A percentile compares a stretch with the other conserved stretches of the same genome.
Evolutionary conservation across 1,140 invertebrate genomes (phyloP).

Genomic region (Lithobius niger): DNA sequence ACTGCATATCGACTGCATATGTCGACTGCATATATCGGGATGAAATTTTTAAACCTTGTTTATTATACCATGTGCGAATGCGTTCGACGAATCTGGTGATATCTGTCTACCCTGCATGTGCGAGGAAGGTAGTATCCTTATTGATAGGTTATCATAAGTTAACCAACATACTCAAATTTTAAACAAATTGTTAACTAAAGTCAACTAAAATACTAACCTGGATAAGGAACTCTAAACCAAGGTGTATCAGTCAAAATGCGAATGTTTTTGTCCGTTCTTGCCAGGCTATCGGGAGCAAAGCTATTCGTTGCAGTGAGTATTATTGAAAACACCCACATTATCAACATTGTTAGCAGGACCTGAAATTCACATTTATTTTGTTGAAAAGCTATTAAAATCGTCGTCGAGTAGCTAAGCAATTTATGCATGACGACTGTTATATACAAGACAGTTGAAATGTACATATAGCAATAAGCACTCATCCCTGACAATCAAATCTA

Average conservation of each 20-base stretch:
- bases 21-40: too few species aligned
- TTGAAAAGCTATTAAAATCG: neutral
- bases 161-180: neutral
- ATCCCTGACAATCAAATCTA: too few species aligned
- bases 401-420: neutral
- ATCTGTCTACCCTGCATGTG: too few species aligned
- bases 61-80: too few species aligned
- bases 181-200: too few species aligned
- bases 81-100: too few species aligned
- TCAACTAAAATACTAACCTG: conserved; percentile 31
- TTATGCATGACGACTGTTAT: neutral
- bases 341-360: conserved; percentile 31
- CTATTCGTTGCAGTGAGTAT: conserved; percentile 28
- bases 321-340: conserved; percentile 27
- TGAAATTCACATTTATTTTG: conserved; percentile 12
- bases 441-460: too few species aligned
- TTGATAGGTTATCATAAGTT: neutral
- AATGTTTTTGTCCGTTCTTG: conserved; percentile 19
- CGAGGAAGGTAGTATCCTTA: neutral
- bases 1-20: too few species aligned
- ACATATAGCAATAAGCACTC: too few species aligned
- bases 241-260: conserved; percentile 24
- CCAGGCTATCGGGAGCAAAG: conserved; percentile 19
- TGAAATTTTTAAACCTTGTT: too few species aligned
- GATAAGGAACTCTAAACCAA: conserved; percentile 36